Evolutionary conservation across 2,113 vertebrate species (phyloP).

Genomic region (Smithornis capensis): DNA sequence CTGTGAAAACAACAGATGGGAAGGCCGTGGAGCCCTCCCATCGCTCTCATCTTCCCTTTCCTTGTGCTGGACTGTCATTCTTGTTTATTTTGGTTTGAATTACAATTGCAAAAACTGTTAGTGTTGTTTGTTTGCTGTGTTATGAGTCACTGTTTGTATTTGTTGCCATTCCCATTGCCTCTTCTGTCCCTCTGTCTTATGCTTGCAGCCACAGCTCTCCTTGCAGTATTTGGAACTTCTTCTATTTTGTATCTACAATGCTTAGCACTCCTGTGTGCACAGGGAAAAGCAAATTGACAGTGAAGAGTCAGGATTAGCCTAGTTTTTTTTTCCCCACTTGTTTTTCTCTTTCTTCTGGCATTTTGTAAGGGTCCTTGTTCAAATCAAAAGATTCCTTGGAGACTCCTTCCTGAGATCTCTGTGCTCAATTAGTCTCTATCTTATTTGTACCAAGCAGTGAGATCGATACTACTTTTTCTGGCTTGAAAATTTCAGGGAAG

Average conservation of each 20-base stretch:
- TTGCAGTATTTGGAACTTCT: background rate
- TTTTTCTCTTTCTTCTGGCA: background rate
- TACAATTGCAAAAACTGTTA: background rate
- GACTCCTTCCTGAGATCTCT: background rate
- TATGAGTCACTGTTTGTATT: constrained; percentile 16
- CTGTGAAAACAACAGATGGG: background rate
- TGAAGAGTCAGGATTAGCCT: background rate
- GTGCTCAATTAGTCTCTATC: background rate
- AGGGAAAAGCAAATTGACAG: background rate
- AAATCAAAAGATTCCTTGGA: background rate
- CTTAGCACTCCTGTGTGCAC: background rate
- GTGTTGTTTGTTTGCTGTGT: background rate
- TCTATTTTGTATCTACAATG: background rate
- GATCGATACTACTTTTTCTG: background rate
- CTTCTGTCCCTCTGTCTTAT: background rate
- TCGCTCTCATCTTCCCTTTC: background rate
- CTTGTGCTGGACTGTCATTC: background rate
- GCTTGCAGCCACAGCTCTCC: background rate
- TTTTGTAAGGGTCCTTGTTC: background rate
- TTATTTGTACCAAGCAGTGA: background rate
- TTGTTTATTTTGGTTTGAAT: constrained; percentile 38
- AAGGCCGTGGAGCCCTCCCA: background rate
- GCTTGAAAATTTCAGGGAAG: background rate
- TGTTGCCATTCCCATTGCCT: background rate
- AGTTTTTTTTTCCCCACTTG: too few species aligned